Conservation (phyloP, 2,888 invertebrate species). For the Rhyacophila evoluta region DNA sequence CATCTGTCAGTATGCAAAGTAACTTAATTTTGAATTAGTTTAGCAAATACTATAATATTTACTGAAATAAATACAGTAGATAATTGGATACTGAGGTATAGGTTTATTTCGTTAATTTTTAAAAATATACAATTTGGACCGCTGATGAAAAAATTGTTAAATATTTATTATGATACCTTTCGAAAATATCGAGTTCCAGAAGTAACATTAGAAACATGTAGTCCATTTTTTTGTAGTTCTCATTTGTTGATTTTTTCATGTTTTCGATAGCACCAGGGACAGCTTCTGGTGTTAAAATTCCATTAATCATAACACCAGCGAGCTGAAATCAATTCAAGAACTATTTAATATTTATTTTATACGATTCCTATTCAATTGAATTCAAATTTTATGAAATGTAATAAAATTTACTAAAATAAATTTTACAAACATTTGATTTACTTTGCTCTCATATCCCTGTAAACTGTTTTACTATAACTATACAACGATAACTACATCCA, state of each 20-base stretch:
- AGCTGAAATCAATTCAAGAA: constrained; percentile 37
- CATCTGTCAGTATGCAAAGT: too few species aligned
- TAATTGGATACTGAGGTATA: too few species aligned
- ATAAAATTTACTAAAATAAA: neutral
- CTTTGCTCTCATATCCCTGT: too few species aligned
- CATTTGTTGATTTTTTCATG: constrained; percentile 51
- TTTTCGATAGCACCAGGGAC: constrained; percentile 49
- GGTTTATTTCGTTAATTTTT: too few species aligned
- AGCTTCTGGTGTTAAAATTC: constrained; percentile 49
- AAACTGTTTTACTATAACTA: too few species aligned
- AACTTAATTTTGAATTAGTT: too few species aligned
- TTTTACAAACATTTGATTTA: too few species aligned
- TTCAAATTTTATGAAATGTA: neutral
- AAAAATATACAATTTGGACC: too few species aligned
- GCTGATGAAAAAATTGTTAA: too few species aligned
- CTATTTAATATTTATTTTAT: neutral
- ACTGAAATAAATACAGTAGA: too few species aligned
- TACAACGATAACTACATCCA: too few species aligned
- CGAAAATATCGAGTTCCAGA: constrained; percentile 51
- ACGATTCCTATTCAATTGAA: neutral
- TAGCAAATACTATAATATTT: too few species aligned
- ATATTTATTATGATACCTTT: constrained; percentile 38
- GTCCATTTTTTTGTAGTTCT: constrained; percentile 53
- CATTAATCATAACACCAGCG: constrained; percentile 52
- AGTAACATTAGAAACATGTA: constrained; percentile 51